A percentile compares a stretch with the other conserved stretches of the same genome.
phyloP scores from a whole-genome alignment of 2,888 invertebrate species.

The Noctua pronuba region DNA sequence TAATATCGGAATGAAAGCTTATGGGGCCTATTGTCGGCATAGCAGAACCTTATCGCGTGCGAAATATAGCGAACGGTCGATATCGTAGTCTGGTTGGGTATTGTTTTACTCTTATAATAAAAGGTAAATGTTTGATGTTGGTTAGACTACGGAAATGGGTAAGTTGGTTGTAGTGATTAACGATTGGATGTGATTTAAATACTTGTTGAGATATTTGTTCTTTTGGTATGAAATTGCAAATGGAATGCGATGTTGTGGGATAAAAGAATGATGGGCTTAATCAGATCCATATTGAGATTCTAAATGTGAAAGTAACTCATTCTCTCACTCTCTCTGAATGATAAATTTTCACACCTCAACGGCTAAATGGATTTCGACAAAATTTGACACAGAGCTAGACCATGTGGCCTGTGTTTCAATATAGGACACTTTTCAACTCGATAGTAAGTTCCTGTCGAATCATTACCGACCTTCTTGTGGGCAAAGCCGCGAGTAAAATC shows the following conservation, averaged over 20 bases:
- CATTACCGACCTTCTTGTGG: no score
- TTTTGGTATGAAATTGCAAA: not conserved
- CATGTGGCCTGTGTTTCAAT: not conserved
- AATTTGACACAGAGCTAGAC: not conserved
- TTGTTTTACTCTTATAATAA: conserved; percentile 34
- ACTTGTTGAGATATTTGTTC: not conserved
- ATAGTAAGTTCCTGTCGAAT: no score
- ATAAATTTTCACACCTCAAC: not conserved
- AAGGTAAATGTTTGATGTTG: conserved; percentile 58
- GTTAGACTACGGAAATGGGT: conserved; percentile 35
- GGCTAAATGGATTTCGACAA: not conserved
- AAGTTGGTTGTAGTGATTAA: conserved; percentile 49
- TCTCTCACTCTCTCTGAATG: not conserved
- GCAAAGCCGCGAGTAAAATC: no score
- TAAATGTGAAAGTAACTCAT: not conserved
- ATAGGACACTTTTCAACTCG: no score
- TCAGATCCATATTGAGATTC: not conserved
- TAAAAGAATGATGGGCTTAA: not conserved
- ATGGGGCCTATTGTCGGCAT: conserved; percentile 68
- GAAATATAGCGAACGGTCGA: conserved; percentile 57
- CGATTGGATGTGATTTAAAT: conserved; percentile 36
- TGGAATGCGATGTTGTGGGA: not conserved
- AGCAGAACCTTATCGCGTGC: conserved; percentile 58
- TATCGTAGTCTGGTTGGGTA: conserved; percentile 43
- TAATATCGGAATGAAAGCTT: conserved; percentile 84